Base-by-base conservation (phyloP, 2,797 vertebrate species). In the Rachycentron canadum region DNA sequence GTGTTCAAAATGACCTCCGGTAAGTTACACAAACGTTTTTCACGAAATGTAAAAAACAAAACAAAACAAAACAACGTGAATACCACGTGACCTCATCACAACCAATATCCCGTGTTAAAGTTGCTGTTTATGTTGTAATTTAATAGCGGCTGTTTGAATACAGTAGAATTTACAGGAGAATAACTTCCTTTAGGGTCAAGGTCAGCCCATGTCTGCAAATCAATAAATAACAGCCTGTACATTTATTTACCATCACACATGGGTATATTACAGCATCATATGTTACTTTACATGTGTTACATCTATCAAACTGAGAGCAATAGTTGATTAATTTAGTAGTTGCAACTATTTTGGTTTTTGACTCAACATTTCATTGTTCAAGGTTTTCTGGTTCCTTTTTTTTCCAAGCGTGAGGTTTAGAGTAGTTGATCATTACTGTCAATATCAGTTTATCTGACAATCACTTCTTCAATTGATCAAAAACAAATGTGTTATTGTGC, bases 1-100 rank as follows among this genome's bases (percentile, higher is more conserved):
- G 41, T 26, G 45, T 66, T 34, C 12, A 73, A 60, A 38, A 93
- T 93, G 93, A 86, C 73, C 67, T 69, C 85, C 7, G 93, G 93
- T 93, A 88, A 93, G 91, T 72, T 28, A 36, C 5, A 38, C 40
- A 70, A 10, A 26, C 23, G 12, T 36, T 57, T 56, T 47, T 78
- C 21, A 59, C 14, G n/a, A n/a, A n/a, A n/a, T n/a, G n/a, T n/a
- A n/a, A 13, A 49, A 43, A 9, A 28, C 19, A 53, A 17, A 30
- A 30, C 14, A 30, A 17, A n/a, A 45, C 43, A 45, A 30, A 30
- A 16, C 26, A 5, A 3, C 11, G 3, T 1, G 9, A 10, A 23
- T 6, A 3, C 19, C 74, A 76, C 49, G 43, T 74, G 8, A 25
- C 23, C 4, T 16, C 25, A 64, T 43, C 7, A 12, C 38, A 19